These are phyloP conservation scores for Amorpha juglandis DNA, from an alignment of 2,888 invertebrate species.

Conservation along the genomic window DNA sequence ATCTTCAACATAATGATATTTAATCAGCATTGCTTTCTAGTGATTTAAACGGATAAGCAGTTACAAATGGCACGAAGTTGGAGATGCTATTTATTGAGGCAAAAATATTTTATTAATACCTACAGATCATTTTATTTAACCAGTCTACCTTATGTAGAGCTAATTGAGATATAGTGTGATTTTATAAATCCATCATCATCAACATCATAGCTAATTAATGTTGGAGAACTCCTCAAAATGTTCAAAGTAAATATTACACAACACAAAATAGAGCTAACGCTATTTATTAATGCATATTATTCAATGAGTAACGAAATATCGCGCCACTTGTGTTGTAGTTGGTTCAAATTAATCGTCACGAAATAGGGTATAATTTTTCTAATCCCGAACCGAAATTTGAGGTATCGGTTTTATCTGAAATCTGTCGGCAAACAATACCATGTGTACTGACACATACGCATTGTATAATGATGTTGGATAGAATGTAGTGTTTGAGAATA, in stretches of 20 bases:
- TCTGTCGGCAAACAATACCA: conserved; percentile 63
- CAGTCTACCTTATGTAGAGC: too few relatives aligned
- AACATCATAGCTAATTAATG: too few relatives aligned
- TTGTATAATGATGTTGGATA: conserved; percentile 10
- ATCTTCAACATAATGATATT: too few relatives aligned
- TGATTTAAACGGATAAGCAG: too few relatives aligned
- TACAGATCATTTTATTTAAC: too few relatives aligned
- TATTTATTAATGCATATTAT: conserved; percentile 30
- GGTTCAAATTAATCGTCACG: conserved; percentile 51
- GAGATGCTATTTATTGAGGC: too few relatives aligned
- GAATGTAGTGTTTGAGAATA: not conserved
- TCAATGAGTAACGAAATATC: conserved; percentile 50
- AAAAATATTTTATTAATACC: too few relatives aligned
- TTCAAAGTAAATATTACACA: not conserved
- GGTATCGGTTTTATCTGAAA: conserved; percentile 63
- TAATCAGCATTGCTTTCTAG: too few relatives aligned
- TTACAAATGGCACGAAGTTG: too few relatives aligned
- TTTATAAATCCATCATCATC: too few relatives aligned
- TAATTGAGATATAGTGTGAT: too few relatives aligned
- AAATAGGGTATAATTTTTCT: conserved; percentile 65
- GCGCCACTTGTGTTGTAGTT: conserved; percentile 40
- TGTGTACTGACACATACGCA: conserved; percentile 50
- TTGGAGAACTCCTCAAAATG: too few relatives aligned
- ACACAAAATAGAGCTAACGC: not conserved
- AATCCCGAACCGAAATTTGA: conserved; percentile 60